A percentile compares a stretch with the other conserved stretches of the same genome.
Conservation (phyloP, 2,113 vertebrate species). For the Eira barbara region DNA sequence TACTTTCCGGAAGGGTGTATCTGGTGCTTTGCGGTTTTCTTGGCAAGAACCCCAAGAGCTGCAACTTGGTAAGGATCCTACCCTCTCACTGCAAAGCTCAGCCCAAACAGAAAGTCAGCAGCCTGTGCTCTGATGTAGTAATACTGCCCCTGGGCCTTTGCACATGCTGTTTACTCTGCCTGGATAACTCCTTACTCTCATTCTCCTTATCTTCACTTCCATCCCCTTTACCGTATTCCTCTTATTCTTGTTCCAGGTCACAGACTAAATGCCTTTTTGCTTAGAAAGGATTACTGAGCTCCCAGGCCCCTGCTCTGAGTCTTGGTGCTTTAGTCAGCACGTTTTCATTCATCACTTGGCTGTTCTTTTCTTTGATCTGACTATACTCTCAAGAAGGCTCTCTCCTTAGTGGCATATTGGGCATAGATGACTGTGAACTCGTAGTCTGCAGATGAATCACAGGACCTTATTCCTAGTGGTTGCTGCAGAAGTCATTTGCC, state of each 20-base stretch:
- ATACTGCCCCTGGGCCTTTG: conserved; percentile 3
- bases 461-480: not conserved
- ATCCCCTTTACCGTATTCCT: not conserved
- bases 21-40: not conserved
- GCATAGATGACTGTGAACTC: accelerated
- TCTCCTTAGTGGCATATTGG: not conserved
- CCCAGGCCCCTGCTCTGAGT: not conserved
- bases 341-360: not conserved
- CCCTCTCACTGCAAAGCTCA: not conserved
- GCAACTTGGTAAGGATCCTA: not conserved
- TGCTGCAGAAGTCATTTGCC: not conserved
- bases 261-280: not conserved
- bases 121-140: not conserved
- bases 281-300: not conserved
- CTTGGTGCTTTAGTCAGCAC: not conserved
- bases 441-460: not conserved
- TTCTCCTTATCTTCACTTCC: not conserved
- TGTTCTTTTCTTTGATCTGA: not conserved
- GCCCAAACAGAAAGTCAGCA: not conserved
- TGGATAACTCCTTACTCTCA: not conserved
- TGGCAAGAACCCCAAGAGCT: not conserved
- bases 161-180: not conserved
- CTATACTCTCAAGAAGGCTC: not conserved
- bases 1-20: not conserved
- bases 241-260: not conserved